Conservation (phyloP, 2,113 vertebrate genomes). For the Verasper variegatus region DNA sequence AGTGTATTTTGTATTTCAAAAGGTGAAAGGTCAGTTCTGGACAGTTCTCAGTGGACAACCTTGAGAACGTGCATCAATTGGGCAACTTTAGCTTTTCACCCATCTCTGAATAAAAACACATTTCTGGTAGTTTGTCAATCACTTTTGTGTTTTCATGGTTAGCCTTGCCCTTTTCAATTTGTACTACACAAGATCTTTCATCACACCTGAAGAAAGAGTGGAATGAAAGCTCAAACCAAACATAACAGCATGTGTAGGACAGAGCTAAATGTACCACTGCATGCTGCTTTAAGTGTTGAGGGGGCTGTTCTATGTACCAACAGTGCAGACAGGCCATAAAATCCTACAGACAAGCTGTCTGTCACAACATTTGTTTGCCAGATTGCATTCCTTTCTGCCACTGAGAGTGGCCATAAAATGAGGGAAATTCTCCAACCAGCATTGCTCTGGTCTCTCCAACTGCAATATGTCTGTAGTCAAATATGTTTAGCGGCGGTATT, state of each 20-base stretch:
- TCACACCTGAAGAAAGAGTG: constrained; percentile 21
- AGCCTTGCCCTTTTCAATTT: constrained; percentile 9
- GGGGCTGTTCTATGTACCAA: constrained; percentile 63
- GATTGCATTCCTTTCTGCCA: constrained; percentile 79
- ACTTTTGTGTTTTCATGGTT: constrained; percentile 29
- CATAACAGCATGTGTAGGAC: constrained; percentile 23
- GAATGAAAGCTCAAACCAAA: constrained; percentile 9
- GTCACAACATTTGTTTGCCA: constrained; percentile 86
- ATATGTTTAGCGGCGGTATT: constrained; percentile 68
- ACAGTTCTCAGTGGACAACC: no score
- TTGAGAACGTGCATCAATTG: background rate
- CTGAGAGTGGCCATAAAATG: constrained; percentile 74
- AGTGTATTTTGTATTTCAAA: background rate
- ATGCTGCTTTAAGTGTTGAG: constrained; percentile 51
- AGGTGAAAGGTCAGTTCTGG: background rate
- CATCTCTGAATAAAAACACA: constrained; percentile 5
- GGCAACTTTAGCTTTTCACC: background rate
- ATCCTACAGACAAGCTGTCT: constrained; percentile 80
- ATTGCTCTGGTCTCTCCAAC: constrained; percentile 60
- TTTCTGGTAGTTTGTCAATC: background rate
- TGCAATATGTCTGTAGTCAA: constrained; percentile 77
- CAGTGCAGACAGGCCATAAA: constrained; percentile 76
- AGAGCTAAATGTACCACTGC: constrained; percentile 31
- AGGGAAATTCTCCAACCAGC: constrained; percentile 67
- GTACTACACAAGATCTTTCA: constrained; percentile 23